Percentiles rank a stretch among this genome's conserved stretches.
phyloP scores from a whole-genome alignment of 2,888 invertebrate species.

The Eristalinus sepulchralis region DNA sequence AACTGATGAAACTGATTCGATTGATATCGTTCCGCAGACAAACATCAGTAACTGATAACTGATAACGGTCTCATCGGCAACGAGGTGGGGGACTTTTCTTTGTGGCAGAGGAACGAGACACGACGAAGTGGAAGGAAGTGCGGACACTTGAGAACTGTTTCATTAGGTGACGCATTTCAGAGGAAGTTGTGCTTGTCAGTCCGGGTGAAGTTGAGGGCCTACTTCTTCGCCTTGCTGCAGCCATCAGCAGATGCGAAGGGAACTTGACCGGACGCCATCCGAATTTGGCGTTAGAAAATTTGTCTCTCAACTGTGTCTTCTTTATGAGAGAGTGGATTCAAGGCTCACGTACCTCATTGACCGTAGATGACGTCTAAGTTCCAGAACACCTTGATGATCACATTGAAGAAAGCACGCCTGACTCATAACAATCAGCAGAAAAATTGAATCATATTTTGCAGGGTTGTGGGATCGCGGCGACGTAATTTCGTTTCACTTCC shows the following conservation, averaged over 20 bases:
- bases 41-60: slow-evolving; percentile 56
- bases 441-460: neutral
- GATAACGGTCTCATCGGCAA: slow-evolving; percentile 8
- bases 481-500: neutral
- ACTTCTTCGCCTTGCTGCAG: no score
- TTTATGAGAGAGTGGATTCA: no score
- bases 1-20: slow-evolving; percentile 54
- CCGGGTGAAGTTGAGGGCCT: neutral
- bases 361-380: no score
- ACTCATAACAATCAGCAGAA: neutral
- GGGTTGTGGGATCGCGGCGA: no score
- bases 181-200: neutral
- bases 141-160: slow-evolving; percentile 17
- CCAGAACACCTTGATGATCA: no score
- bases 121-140: slow-evolving; percentile 20
- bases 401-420: neutral
- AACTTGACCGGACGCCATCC: no score
- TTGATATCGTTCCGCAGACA: slow-evolving; percentile 48
- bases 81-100: neutral
- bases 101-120: neutral
- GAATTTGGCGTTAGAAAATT: no score
- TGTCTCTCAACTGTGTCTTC: no score
- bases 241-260: no score
- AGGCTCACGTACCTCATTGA: no score
- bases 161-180: slow-evolving; percentile 42